These are phyloP conservation scores for Charadrius vociferus DNA, from an alignment of 2,113 vertebrate species.

Conservation along the genomic window DNA sequence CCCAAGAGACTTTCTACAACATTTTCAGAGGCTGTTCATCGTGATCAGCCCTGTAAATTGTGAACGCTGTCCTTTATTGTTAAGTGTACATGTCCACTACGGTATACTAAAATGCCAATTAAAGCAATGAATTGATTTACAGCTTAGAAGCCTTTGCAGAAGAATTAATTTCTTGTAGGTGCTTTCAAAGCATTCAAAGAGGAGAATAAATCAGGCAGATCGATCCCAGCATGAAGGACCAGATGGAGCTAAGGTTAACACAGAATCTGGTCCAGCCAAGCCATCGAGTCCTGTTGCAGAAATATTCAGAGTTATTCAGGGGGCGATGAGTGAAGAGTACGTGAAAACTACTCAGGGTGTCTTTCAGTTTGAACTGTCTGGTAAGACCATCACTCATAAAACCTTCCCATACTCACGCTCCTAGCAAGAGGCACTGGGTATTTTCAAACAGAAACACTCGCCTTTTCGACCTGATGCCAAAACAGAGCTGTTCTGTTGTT, in stretches of 20 bases:
- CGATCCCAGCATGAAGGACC: background rate
- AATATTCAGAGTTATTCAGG: slow-evolving; percentile 83
- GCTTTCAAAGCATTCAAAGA: no score
- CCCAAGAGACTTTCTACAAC: background rate
- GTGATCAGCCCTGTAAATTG: background rate
- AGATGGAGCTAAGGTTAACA: background rate
- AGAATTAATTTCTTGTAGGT: background rate
- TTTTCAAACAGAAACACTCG: fast-evolving
- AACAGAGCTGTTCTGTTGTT: fast-evolving
- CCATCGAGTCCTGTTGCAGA: slow-evolving; percentile 76
- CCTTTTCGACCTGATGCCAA: fast-evolving
- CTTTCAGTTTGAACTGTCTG: slow-evolving; percentile 84
- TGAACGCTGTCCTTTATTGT: no score
- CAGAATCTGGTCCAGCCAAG: background rate
- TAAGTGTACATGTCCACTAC: fast-evolving
- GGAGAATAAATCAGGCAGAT: no score
- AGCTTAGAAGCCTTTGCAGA: background rate
- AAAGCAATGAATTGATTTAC: background rate
- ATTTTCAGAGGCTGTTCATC: background rate
- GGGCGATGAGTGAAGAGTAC: slow-evolving; percentile 75
- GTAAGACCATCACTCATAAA: slow-evolving; percentile 48
- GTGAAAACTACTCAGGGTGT: slow-evolving; percentile 81
- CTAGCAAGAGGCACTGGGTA: background rate
- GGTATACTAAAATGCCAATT: background rate
- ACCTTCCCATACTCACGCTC: fast-evolving